A percentile compares a stretch with the other conserved stretches of the same genome.
phyloP scores from a whole-genome alignment of 2,888 invertebrate genomes.

The Aphodius granarius region DNA sequence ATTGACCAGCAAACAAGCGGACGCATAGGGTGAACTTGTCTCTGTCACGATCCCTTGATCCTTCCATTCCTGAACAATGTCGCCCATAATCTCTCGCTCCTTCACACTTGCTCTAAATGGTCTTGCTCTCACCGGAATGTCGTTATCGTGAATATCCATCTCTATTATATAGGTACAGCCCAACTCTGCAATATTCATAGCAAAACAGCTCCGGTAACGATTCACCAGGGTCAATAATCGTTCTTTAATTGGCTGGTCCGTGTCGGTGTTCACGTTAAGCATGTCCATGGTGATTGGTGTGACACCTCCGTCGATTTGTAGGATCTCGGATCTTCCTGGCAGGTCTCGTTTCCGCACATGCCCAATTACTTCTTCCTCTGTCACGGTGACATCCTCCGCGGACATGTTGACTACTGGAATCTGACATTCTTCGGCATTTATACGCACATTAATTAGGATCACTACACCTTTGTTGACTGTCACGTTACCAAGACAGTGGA shows the following conservation, averaged over 20 bases:
- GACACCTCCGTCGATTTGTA: neutral
- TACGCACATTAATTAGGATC: neutral
- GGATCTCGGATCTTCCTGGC: neutral
- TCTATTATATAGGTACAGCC: neutral
- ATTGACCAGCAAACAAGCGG: neutral
- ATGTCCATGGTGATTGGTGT: neutral
- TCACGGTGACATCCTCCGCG: neutral
- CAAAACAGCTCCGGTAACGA: neutral
- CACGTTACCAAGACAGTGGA: neutral
- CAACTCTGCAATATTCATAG: neutral
- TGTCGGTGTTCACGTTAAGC: neutral
- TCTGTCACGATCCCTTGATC: neutral
- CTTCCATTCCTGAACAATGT: neutral
- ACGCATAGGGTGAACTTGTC: neutral
- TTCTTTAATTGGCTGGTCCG: neutral
- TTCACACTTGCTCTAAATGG: neutral
- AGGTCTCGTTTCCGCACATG: neutral
- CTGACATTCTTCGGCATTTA: neutral
- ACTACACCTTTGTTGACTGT: neutral
- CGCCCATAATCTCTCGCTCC: neutral
- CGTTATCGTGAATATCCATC: neutral
- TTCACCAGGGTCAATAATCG: neutral
- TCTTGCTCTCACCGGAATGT: neutral
- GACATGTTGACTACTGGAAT: neutral
- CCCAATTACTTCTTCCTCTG: neutral